These are phyloP conservation scores for Spilogale gracilis DNA, from an alignment of 2,113 vertebrate genomes.

Conservation along the genomic window DNA sequence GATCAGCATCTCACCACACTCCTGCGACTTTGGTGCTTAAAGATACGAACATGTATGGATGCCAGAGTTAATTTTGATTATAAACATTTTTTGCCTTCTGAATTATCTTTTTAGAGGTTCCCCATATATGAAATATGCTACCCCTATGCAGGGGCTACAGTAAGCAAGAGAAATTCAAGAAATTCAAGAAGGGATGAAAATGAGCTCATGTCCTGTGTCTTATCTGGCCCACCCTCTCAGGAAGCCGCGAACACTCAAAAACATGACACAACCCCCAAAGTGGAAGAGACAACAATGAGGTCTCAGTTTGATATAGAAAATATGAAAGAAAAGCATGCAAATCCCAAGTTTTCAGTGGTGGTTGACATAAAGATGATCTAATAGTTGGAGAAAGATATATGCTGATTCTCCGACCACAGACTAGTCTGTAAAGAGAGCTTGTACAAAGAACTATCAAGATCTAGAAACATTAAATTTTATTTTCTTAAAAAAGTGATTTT, in stretches of 20 bases:
- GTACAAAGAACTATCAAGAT: not conserved
- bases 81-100: not conserved
- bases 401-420: not conserved
- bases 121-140: not conserved
- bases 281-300: not conserved
- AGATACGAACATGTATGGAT: not conserved
- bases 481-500: constrained; percentile 8
- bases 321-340: not conserved
- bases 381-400: not conserved
- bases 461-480: constrained; percentile 38
- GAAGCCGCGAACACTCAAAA: not conserved
- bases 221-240: not conserved
- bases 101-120: not conserved
- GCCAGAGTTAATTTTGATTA: not conserved
- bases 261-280: not conserved
- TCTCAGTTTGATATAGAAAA: not conserved
- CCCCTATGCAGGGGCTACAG: not conserved
- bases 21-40: not conserved
- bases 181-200: not conserved
- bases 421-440: not conserved
- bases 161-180: fast-evolving
- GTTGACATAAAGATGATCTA: not conserved
- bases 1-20: not conserved
- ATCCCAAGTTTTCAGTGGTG: not conserved
- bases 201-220: not conserved